A percentile compares a stretch with the other conserved stretches of the same genome.
These are phyloP conservation scores for Hyperopisus bebe DNA, from an alignment of 2,113 vertebrate species.

Conservation along the genomic window DNA sequence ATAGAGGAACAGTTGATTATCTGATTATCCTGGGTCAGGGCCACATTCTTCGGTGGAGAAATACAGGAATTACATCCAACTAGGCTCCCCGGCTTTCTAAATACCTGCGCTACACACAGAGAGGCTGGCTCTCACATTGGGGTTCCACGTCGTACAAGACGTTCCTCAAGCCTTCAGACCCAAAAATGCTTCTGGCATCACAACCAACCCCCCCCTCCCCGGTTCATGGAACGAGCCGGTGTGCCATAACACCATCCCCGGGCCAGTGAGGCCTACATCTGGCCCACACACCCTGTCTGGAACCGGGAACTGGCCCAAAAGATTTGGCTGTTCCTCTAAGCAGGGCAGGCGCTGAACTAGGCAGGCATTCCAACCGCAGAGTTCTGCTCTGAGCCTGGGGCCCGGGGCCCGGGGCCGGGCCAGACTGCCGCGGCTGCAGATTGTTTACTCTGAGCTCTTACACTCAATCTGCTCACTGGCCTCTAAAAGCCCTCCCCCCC, in stretches of 20 bases:
- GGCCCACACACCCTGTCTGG: neutral
- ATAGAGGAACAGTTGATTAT: neutral
- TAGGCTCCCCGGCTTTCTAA: neutral
- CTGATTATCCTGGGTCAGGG: neutral
- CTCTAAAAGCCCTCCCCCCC: neutral
- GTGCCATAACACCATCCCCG: neutral
- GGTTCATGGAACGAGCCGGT: neutral
- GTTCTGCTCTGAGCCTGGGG: neutral
- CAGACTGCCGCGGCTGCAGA: neutral
- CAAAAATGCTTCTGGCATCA: neutral
- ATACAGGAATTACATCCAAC: neutral
- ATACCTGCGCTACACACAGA: neutral
- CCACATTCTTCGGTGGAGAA: neutral
- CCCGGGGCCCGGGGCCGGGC: neutral
- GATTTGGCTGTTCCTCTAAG: constrained; percentile 8
- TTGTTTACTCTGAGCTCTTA: neutral
- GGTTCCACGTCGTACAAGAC: neutral
- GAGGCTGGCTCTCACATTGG: neutral
- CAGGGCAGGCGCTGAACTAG: neutral
- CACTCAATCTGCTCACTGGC: neutral
- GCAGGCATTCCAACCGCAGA: neutral
- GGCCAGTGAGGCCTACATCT: constrained; percentile 7
- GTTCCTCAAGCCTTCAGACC: neutral
- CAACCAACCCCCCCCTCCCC: neutral
- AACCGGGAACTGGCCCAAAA: neutral